Base-by-base conservation (phyloP, 92 coral and sea anemone genomes). In the Parazoanthus atlanticus region DNA sequence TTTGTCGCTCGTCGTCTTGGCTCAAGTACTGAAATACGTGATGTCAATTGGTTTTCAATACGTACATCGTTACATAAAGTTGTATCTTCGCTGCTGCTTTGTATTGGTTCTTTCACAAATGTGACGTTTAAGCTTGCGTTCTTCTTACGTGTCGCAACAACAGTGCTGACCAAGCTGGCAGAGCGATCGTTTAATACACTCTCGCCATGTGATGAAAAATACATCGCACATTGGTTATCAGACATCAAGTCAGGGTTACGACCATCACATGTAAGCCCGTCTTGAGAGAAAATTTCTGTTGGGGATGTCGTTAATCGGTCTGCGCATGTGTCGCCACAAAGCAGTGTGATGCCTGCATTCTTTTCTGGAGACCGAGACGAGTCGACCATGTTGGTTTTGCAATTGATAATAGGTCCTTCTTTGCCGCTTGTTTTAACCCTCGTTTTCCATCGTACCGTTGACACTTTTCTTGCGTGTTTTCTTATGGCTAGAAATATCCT, bases 401-500 rank as follows among this genome's bases (percentile, higher is more conserved):
- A 16, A 17, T 67, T 28, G 40, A 29, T 67, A 16, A 31, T 17
- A 40, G 38, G 17, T 11, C 85, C 74, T 61, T 19, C 21, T 17
- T 32, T n/a, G 21, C 56, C 38, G 74, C 47, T 58, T 4, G 81
- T n/a, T 58, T 61, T 67, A 16, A 34, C 46, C 34, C 30, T 41
- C 21, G 49, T 31, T 34, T 79, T 32, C 90, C 34, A 77, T 30
- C 88, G 85, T 32, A 88, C 54, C 16, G 88, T 95, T 23, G 92
- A 79, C 30, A 95, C 93, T 78, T 91, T 95, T 28, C 94, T 88
- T 28, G 91, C 66, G 89, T 95, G 96, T 73, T 84, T 91, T 47
- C 95, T 86, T 38, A 96, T 91, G 66, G 90, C 92, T 19, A 88
- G 89, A 49, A 95, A 93, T 73, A 96, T 96, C 78, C 92, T 94